Percentiles rank a stretch among this genome's conserved stretches.
Conservation (phyloP, 2,113 vertebrate species). For the Protobothrops mucrosquamatus region DNA sequence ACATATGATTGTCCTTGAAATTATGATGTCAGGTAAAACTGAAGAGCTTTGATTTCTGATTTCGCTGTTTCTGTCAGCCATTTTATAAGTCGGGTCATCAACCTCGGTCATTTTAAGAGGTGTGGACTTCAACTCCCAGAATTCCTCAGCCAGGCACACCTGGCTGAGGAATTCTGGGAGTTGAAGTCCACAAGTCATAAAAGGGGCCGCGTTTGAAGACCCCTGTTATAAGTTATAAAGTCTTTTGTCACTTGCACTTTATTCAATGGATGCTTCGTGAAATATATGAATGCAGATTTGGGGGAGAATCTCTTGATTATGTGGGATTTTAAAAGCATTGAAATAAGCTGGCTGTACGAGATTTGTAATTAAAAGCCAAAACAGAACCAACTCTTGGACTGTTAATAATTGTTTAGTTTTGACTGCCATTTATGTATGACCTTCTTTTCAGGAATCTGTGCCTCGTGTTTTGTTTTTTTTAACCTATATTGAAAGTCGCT, state of each 20-base stretch:
- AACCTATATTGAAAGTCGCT: not conserved
- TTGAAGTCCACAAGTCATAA: too few relatives aligned
- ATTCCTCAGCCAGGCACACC: too few relatives aligned
- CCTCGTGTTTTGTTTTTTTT: not conserved
- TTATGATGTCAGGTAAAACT: conserved; percentile 3
- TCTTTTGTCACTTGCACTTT: conserved; percentile 12
- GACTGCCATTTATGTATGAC: not conserved
- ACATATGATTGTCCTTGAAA: not conserved
- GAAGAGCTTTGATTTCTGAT: conserved; percentile 24
- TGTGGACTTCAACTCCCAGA: too few relatives aligned
- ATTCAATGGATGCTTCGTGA: conserved; percentile 17
- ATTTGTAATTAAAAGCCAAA: conserved; percentile 45
- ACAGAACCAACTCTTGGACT: conserved; percentile 41
- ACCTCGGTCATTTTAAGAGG: too few relatives aligned
- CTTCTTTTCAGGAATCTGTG: not conserved
- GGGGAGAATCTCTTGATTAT: conserved; percentile 15
- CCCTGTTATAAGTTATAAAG: not conserved
- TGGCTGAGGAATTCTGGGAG: too few relatives aligned
- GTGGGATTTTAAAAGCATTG: conserved; percentile 24
- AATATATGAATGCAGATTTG: not conserved
- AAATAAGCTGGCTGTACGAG: not conserved
- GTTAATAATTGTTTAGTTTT: conserved; percentile 57
- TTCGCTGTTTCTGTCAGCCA: conserved; percentile 23
- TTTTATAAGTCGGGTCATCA: conserved; percentile 28
- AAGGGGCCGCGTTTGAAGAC: too few relatives aligned